Evolutionary conservation across 2,113 vertebrate genomes (phyloP).

Genomic region (Misgurnus mizolepis): DNA sequence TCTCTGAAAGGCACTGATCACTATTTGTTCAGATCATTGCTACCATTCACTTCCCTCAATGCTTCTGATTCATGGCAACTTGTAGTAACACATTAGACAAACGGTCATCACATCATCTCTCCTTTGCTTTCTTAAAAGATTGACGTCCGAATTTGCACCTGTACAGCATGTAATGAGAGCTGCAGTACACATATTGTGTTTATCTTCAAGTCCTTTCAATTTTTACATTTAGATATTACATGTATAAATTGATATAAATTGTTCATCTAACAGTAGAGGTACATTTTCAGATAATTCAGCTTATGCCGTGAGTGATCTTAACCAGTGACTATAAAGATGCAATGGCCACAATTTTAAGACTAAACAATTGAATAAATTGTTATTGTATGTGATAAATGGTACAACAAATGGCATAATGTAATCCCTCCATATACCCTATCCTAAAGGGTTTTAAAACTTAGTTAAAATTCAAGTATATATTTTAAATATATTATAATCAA

Average conservation of each 20-base stretch:
- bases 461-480: too few species aligned
- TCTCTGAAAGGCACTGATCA: constrained; percentile 57
- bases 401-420: too few species aligned
- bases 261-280: neutral
- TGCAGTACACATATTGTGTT: neutral
- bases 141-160: constrained; percentile 8
- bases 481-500: too few species aligned
- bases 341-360: too few species aligned
- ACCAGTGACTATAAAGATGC: too few species aligned
- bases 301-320: too few species aligned
- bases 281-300: neutral
- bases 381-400: neutral
- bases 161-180: neutral
- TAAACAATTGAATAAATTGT: too few species aligned
- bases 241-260: neutral
- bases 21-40: constrained; percentile 57
- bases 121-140: neutral
- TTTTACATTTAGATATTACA: neutral
- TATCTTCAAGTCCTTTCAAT: neutral
- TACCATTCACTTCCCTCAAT: constrained; percentile 57
- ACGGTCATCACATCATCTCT: constrained; percentile 50
- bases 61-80: constrained; percentile 52
- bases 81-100: constrained; percentile 53
- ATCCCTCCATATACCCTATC: too few species aligned
- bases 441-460: too few species aligned